Conservation (phyloP, 2,888 invertebrate genomes). For the Agonopterix arenella region DNA sequence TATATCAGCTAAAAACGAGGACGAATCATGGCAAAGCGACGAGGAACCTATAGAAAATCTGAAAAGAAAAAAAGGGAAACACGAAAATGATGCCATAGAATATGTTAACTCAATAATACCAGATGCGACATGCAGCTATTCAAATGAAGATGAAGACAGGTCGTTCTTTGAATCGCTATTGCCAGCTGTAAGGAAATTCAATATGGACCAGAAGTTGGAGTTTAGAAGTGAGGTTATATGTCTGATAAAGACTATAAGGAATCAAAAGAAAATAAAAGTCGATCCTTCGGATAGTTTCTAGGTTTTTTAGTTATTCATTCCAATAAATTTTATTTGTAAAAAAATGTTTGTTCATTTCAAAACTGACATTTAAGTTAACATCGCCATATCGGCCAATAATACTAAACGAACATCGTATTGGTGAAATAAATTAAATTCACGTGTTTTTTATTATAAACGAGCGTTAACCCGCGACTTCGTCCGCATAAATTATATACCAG, state of each 20-base stretch:
- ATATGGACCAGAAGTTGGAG: constrained; percentile 54
- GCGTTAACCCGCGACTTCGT: too few species aligned
- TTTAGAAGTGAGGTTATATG: constrained; percentile 49
- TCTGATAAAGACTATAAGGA: constrained; percentile 45
- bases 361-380: too few species aligned
- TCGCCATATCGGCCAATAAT: too few species aligned
- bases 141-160: constrained; percentile 47
- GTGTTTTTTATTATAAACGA: too few species aligned
- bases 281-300: constrained; percentile 15
- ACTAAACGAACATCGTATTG: too few species aligned
- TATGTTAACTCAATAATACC: constrained; percentile 37
- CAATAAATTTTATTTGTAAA: too few species aligned
- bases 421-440: too few species aligned
- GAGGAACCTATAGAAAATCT: constrained; percentile 31
- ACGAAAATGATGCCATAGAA: constrained; percentile 29
- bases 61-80: constrained; percentile 29
- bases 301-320: too few species aligned
- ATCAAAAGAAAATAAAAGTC: constrained; percentile 21
- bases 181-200: constrained; percentile 51
- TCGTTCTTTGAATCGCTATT: constrained; percentile 58
- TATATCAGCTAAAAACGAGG: constrained; percentile 19
- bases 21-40: constrained; percentile 27
- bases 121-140: constrained; percentile 25
- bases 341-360: too few species aligned
- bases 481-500: too few species aligned